Evolutionary conservation across 2,888 invertebrate genomes (phyloP), one percentile per base, ranked within the genome.

Genomic region (Dynastes grantii): DNA sequence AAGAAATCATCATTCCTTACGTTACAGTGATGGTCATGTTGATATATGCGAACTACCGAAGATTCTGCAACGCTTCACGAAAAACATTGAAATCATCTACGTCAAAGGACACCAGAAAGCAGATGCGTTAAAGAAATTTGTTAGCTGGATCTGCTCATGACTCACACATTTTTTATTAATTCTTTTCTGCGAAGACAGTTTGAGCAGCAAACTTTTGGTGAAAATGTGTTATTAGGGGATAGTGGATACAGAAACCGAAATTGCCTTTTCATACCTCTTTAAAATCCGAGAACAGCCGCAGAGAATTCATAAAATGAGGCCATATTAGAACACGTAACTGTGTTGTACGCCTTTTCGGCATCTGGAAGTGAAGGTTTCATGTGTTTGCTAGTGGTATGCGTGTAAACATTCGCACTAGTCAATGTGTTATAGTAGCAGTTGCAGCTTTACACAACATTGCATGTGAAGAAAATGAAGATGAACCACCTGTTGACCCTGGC

Each of bases 141-240:
- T 22, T 22, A 22, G 22, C 81, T 55, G 80, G 79, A 0, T 81
- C 79, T 22, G 78, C 45, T 11, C 80, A 83, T 61, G 81, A 82
- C 49, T 32, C 68, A 9, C 80, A 78, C 49, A 83, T 22, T 83
- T 55, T 83, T 82, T 78, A 78, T 78, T 32, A 75, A 75, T 40
- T 37, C 32, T 37, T 37, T n/a, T 61, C 29, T 75, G 22, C 51
- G 45, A 22, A 27, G 16, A 32, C 22, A 58, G 32, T 49, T 49
- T 49, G 49, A 49, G 11, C 5, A 11, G 49, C 8, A 11, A 49
- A 11, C 49, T 8, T 49, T 49, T 49, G 49, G 1, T 8, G 11
- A 49, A 5, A 49, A 49, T 49, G 5, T 49, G 11, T 49, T 49
- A 49, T 49, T 49, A 49, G 49, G 49, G 11, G 49, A 49, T 49